These are phyloP conservation scores for Trissolcus brochymenae DNA, from an alignment of 2,888 invertebrate species.

Conservation along the genomic window DNA sequence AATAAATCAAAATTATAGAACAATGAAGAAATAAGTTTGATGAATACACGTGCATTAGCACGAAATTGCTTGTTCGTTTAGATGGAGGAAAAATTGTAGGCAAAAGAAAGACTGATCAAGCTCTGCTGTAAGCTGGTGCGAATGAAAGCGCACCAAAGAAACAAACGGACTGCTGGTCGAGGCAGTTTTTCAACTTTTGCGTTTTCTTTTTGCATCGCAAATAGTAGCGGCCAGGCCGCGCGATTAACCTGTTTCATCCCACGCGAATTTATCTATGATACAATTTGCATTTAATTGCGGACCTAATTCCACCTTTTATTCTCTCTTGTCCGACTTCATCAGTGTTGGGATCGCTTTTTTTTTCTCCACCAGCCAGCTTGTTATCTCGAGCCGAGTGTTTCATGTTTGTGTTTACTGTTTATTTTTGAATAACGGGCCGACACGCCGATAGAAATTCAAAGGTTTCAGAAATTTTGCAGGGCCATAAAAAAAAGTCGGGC, in stretches of 20 bases:
- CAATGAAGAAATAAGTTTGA: no score
- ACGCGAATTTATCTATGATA: conserved; percentile 12
- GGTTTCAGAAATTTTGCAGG: conserved; percentile 20
- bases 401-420: conserved; percentile 5
- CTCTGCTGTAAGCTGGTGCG: background rate
- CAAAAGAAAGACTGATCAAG: no score
- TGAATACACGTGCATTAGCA: no score
- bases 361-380: background rate
- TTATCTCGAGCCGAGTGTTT: conserved; percentile 1
- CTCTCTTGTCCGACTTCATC: background rate
- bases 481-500: conserved; percentile 27
- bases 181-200: conserved; percentile 13
- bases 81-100: no score
- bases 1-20: no score
- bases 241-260: conserved; percentile 11
- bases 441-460: background rate
- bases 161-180: conserved; percentile 5
- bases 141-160: conserved; percentile 1
- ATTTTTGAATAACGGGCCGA: background rate
- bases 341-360: background rate
- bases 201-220: background rate
- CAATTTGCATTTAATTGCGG: conserved; percentile 12
- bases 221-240: conserved; percentile 6
- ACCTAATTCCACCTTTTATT: conserved; percentile 3
- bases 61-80: no score